phyloP scores from a whole-genome alignment of 2,113 vertebrate species.

The Poeciliopsis occidentalis region DNA sequence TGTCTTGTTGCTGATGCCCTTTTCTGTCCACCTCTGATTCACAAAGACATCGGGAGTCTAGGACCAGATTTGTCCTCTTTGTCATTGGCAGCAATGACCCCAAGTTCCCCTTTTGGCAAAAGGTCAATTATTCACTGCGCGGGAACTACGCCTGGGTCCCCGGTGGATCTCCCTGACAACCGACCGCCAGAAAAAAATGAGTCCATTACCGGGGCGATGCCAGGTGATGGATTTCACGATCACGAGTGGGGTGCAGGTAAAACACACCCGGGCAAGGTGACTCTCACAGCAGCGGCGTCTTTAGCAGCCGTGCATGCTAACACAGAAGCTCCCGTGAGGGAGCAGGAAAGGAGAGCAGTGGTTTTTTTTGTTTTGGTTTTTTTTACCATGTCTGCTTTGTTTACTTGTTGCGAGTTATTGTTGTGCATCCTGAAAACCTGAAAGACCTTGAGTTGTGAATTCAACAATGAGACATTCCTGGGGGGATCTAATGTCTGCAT shows the following conservation, averaged over 20 bases:
- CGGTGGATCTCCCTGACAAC: slow-evolving; percentile 72
- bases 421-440: slow-evolving; percentile 62
- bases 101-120: slow-evolving; percentile 69
- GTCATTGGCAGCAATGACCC: slow-evolving; percentile 76
- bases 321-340: slow-evolving; percentile 68
- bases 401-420: slow-evolving; percentile 67
- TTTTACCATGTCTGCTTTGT: slow-evolving; percentile 58
- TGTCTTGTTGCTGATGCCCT: slow-evolving; percentile 33
- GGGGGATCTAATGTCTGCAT: slow-evolving; percentile 32
- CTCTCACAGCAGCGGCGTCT: slow-evolving; percentile 71
- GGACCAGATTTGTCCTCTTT: slow-evolving; percentile 68
- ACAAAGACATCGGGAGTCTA: slow-evolving; percentile 29
- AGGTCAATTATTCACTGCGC: slow-evolving; percentile 81
- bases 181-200: slow-evolving; percentile 70
- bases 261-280: slow-evolving; percentile 72
- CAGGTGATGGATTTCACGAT: slow-evolving; percentile 82
- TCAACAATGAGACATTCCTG: slow-evolving; percentile 48
- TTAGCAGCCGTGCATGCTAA: slow-evolving; percentile 45
- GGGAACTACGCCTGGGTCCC: slow-evolving; percentile 79
- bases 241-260: slow-evolving; percentile 69
- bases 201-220: slow-evolving; percentile 75
- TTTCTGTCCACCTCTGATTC: slow-evolving; percentile 32
- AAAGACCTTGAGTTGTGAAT: slow-evolving; percentile 68
- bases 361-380: slow-evolving; percentile 12
- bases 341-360: slow-evolving; percentile 39